Evolutionary conservation across 2,888 invertebrate species (phyloP).

Genomic region (Rhorus exstirpatorius): DNA sequence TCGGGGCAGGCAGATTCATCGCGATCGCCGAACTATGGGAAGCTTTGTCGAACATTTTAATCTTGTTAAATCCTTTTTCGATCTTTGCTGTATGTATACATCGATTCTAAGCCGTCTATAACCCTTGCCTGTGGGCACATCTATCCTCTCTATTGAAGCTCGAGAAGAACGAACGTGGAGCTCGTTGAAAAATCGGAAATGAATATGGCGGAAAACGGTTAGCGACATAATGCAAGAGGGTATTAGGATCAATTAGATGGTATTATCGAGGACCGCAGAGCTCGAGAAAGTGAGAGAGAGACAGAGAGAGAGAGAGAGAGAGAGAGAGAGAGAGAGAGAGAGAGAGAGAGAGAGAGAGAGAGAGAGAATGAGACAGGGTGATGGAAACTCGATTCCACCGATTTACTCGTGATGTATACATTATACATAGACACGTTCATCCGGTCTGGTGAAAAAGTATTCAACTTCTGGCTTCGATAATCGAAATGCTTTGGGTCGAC

Average conservation of each 20-base stretch:
- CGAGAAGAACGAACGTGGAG: constrained; percentile 43
- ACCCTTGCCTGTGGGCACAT: constrained; percentile 44
- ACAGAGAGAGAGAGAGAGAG: constrained; percentile 17
- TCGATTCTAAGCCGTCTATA: constrained; percentile 53
- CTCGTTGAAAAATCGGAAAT: constrained; percentile 65
- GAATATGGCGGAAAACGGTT: constrained; percentile 62
- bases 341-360: constrained; percentile 22
- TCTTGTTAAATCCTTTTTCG: constrained; percentile 69
- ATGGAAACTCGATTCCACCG: constrained; percentile 65
- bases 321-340: constrained; percentile 3
- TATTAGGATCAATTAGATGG: constrained; percentile 73
- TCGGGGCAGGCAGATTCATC: constrained; percentile 37
- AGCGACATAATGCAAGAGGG: constrained; percentile 65
- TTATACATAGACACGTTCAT: constrained; percentile 52
- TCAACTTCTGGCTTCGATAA: constrained; percentile 52
- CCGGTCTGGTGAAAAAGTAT: constrained; percentile 48
- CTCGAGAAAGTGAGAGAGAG: neutral
- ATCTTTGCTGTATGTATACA: constrained; percentile 36
- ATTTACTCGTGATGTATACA: constrained; percentile 27
- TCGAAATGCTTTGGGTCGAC: constrained; percentile 22
- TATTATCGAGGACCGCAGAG: constrained; percentile 64
- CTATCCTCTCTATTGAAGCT: constrained; percentile 25
- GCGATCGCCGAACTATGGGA: neutral
- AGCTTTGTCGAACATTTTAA: constrained; percentile 63
- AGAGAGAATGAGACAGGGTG: constrained; percentile 25